These are phyloP conservation scores for Apotomis capreana DNA, from an alignment of 2,888 invertebrate genomes.

Conservation along the genomic window DNA sequence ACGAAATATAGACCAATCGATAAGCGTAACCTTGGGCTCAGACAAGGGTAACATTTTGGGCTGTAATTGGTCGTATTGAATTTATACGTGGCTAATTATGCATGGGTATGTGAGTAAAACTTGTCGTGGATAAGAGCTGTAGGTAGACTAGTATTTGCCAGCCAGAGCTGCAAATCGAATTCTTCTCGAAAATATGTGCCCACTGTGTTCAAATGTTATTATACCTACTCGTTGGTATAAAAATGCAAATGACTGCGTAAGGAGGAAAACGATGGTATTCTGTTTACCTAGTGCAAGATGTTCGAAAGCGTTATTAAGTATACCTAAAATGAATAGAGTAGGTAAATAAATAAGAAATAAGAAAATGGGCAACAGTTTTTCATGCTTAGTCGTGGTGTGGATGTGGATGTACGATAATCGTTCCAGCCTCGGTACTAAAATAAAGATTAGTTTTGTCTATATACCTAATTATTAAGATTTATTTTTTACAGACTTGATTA, in stretches of 20 bases:
- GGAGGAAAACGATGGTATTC: not conserved
- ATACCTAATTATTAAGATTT: not conserved
- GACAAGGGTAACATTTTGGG: not conserved
- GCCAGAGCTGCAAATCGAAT: constrained; percentile 2
- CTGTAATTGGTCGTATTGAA: no score
- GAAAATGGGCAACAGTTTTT: no score
- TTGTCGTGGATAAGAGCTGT: not conserved
- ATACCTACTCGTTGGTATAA: not conserved
- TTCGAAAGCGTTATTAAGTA: no score
- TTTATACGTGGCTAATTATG: no score
- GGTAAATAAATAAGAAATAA: no score
- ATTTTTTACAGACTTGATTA: not conserved
- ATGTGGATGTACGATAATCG: no score
- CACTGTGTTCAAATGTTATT: not conserved
- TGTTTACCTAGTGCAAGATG: not conserved
- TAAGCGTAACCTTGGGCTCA: constrained; percentile 18
- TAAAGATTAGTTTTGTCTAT: no score
- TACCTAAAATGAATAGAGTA: no score
- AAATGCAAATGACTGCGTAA: not conserved
- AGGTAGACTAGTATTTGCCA: not conserved
- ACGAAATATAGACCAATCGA: constrained; percentile 38
- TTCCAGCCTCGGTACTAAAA: no score
- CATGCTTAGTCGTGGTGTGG: no score
- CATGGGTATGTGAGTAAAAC: not conserved
- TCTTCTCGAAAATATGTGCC: not conserved